These are phyloP conservation scores for Diadophis punctatus DNA, from an alignment of 2,113 vertebrate species.

Conservation along the genomic window DNA sequence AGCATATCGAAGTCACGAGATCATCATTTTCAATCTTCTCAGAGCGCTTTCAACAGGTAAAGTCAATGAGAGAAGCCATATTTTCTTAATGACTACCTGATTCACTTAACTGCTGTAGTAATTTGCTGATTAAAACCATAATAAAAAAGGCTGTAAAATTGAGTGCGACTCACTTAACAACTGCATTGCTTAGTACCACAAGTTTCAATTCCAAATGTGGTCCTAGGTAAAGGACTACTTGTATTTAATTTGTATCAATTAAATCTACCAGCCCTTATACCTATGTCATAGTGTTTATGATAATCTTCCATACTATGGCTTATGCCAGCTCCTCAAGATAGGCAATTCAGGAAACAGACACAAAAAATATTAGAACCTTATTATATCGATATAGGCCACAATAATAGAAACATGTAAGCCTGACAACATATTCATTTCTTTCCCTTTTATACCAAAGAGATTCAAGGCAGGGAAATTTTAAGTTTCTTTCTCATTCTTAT, in stretches of 20 bases:
- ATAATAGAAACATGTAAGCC: neutral
- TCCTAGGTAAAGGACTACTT: neutral
- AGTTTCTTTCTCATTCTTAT: neutral
- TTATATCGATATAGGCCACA: neutral
- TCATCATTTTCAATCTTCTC: too few species aligned
- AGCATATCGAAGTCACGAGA: too few species aligned
- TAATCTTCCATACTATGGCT: neutral
- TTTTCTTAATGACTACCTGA: too few species aligned
- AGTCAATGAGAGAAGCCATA: too few species aligned
- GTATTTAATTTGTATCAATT: neutral
- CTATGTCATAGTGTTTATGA: neutral
- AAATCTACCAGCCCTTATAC: neutral
- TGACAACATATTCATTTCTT: neutral
- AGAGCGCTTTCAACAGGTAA: too few species aligned
- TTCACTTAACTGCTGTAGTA: too few species aligned
- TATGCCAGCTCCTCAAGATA: neutral
- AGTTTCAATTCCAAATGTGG: neutral
- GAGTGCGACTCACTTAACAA: too few species aligned
- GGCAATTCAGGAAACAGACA: neutral
- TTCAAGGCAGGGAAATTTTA: neutral
- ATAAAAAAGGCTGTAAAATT: too few species aligned
- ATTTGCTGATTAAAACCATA: too few species aligned
- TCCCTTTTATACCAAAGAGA: neutral
- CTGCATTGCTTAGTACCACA: too few species aligned
- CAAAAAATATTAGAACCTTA: neutral